Conservation (phyloP, 2,888 invertebrate species). For the Pristionchus maxplancki region DNA sequence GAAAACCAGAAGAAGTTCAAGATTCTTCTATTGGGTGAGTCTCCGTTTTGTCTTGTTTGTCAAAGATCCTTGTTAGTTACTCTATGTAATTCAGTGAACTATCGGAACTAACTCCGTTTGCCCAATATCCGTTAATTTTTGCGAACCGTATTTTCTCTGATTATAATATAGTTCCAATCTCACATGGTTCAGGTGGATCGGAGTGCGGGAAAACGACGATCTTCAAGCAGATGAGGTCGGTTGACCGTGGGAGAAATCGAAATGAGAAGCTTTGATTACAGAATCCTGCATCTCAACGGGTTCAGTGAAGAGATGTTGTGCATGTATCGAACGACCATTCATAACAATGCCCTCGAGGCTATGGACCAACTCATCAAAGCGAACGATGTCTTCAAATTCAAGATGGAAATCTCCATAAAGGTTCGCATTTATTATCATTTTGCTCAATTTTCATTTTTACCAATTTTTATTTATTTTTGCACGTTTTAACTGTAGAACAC, state of each 20-base stretch:
- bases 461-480: no score
- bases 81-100: no score
- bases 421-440: no score
- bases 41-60: no score
- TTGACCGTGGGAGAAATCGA: background rate
- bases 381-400: constrained; percentile 54
- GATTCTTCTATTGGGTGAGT: constrained; percentile 62
- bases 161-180: no score
- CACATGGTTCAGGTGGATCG: constrained; percentile 59
- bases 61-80: no score
- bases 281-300: constrained; percentile 68
- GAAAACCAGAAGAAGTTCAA: constrained; percentile 63
- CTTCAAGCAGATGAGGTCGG: constrained; percentile 69
- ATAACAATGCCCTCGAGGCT: constrained; percentile 63
- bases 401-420: constrained; percentile 60
- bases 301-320: constrained; percentile 62
- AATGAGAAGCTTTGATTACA: constrained; percentile 13
- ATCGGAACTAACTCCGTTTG: no score
- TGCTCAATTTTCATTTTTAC: background rate
- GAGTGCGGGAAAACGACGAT: constrained; percentile 70
- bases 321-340: constrained; percentile 62
- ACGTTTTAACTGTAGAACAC: no score
- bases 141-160: no score
- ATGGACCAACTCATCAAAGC: constrained; percentile 63
- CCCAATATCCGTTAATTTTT: no score